Evolutionary conservation across 2,113 vertebrate species (phyloP), one percentile per base, ranked within the genome.

Genomic region (Dromiciops gliroides): DNA sequence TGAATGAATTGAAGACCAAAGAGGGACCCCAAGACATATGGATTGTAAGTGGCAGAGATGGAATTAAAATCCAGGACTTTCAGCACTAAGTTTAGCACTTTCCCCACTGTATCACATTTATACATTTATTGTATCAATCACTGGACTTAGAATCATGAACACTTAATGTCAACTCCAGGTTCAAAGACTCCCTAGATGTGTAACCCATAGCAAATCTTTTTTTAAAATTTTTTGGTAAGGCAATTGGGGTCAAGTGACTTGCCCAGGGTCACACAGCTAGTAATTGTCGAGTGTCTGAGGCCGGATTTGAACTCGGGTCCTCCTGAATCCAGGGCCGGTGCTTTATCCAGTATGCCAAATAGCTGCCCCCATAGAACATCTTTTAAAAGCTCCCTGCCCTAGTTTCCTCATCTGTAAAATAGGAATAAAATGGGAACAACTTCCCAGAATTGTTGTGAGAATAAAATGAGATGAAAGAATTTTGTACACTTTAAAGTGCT

Each of bases 1-100:
- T 48, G 48, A 56, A 51, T 92, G 50, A 97, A 97, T 94, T 94
- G 67, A 75, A n/a, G n/a, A 19, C 48, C 10, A 94, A 9, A 53
- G 8, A 8, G 16, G 23, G 75, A 83, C 92, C 16, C 67, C 24
- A 91, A 26, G 37, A 31, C 93, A 75, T 25, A 28, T 0, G 89
- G 28, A 16, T 37, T 56, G 48, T 93, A 67, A 92, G 50, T 28
- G 50, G 50, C 44, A 89, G 28, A 91, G 22, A 56, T 48, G 60
- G 9, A 23, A 48, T 67, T 23, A 89, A 44, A 50, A 10, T 91
- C 1, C 23, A 60, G 10, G 26, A 47, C 2, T 91, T 7, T 83
- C 12, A 22, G 16, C n/a, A 83, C 37, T 83, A 67, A 37, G 7
- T 83, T 83, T 44, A 83, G 67, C 16, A 22, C 22, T 83, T 44